Percentiles rank a stretch among this genome's conserved stretches.
Evolutionary conservation across 2,113 vertebrate species (phyloP).

Genomic region (Xyrauchen texanus): DNA sequence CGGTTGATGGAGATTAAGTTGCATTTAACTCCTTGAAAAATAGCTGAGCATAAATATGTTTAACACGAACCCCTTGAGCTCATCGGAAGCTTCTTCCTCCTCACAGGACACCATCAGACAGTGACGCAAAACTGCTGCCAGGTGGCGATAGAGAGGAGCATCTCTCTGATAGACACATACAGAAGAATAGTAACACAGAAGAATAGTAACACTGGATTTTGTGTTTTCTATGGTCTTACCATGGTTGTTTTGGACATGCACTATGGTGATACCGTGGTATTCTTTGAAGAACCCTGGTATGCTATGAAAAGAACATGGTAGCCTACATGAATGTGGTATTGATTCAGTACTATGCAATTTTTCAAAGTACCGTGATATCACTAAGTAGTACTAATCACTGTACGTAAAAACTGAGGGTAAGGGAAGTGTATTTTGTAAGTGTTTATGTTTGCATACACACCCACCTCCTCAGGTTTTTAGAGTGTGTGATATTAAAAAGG

Average conservation of each 20-base stretch:
- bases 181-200: not conserved
- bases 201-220: no score
- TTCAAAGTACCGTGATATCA: no score
- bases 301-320: no score
- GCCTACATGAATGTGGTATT: no score
- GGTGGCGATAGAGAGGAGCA: constrained; percentile 75
- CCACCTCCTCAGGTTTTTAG: constrained; percentile 58
- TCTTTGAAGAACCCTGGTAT: no score
- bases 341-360: no score
- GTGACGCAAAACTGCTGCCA: constrained; percentile 72
- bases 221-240: no score
- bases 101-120: constrained; percentile 71
- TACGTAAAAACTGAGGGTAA: not conserved
- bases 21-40: no score
- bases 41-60: not conserved
- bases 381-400: no score
- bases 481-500: constrained; percentile 64
- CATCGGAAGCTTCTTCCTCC: constrained; percentile 68
- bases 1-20: no score
- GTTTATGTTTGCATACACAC: constrained; percentile 11
- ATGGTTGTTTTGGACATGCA: no score
- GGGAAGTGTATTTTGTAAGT: not conserved
- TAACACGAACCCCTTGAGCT: constrained; percentile 71
- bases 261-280: no score
- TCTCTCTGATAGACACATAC: constrained; percentile 61